Percentiles rank a stretch among this genome's conserved stretches.
Evolutionary conservation across 2,888 invertebrate genomes (phyloP).

Genomic region (Chrysopilus asiliformis): DNA sequence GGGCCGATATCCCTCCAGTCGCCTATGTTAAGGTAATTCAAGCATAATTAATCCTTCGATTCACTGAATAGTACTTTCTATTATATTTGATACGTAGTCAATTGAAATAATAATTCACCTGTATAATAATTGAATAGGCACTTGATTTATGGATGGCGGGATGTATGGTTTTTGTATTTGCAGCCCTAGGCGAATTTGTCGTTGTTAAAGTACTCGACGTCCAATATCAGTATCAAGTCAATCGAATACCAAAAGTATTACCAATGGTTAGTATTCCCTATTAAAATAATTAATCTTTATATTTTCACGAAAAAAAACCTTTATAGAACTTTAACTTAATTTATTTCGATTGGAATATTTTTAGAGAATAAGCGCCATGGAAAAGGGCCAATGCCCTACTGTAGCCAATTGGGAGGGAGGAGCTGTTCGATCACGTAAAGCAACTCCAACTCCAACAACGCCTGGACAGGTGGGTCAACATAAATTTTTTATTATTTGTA

Average conservation of each 20-base stretch:
- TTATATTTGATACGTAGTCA: background rate
- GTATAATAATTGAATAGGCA: too few relatives aligned
- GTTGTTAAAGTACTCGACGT: slow-evolving; percentile 70
- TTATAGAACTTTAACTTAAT: background rate
- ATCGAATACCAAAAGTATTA: slow-evolving; percentile 36
- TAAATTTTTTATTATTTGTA: slow-evolving; percentile 1
- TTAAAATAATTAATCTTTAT: background rate
- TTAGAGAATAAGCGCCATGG: slow-evolving; percentile 49
- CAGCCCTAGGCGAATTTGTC: slow-evolving; percentile 69
- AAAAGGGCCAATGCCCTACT: slow-evolving; percentile 52
- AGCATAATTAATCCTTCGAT: background rate
- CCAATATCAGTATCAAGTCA: slow-evolving; percentile 53
- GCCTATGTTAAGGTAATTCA: slow-evolving; percentile 66
- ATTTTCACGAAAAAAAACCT: slow-evolving; percentile 1
- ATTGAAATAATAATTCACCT: slow-evolving; percentile 4
- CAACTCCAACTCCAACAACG: slow-evolving; percentile 35
- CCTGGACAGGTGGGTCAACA: slow-evolving; percentile 33
- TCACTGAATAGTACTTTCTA: background rate
- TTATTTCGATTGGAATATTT: slow-evolving; percentile 7
- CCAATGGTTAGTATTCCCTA: slow-evolving; percentile 28
- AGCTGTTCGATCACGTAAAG: slow-evolving; percentile 47
- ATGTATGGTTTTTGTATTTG: slow-evolving; percentile 77
- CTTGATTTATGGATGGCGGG: slow-evolving; percentile 81
- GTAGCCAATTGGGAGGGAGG: slow-evolving; percentile 52
- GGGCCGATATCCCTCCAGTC: slow-evolving; percentile 73